These are phyloP conservation scores for Lamellibrachia luymesi DNA, from an alignment of 1,140 invertebrate species.

Conservation along the genomic window DNA sequence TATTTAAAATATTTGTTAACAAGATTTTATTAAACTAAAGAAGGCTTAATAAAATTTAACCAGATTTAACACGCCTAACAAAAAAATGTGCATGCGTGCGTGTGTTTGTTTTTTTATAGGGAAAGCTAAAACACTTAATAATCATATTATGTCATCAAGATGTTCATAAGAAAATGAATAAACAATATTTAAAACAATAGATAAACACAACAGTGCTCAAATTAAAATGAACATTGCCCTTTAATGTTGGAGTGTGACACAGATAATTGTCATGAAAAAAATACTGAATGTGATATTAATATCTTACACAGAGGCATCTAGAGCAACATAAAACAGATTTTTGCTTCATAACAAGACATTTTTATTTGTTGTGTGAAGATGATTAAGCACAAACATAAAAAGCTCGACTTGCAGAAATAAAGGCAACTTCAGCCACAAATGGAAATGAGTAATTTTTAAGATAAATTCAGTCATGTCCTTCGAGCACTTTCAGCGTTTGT, in stretches of 20 bases:
- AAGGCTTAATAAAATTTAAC: neutral
- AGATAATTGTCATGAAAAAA: neutral
- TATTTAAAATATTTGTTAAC: neutral
- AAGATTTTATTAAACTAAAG: neutral
- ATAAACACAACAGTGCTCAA: neutral
- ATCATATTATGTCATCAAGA: no score
- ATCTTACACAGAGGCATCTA: neutral
- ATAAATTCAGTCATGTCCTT: no score
- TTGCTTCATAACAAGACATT: neutral
- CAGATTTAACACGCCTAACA: neutral
- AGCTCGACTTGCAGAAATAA: neutral
- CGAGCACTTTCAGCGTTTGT: no score
- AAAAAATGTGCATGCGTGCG: no score
- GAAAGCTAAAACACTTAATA: no score
- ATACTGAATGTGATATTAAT: neutral
- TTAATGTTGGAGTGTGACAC: neutral
- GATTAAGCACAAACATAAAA: neutral
- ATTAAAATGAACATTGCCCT: neutral
- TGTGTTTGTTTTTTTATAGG: no score
- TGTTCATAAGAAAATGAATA: no score
- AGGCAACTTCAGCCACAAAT: no score
- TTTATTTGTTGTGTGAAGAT: neutral
- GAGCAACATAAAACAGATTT: neutral
- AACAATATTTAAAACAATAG: neutral
- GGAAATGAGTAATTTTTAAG: no score